A percentile compares a stretch with the other conserved stretches of the same genome.
phyloP scores from a whole-genome alignment of 2,888 invertebrate species.

The Nephrocerus scutellatus region DNA sequence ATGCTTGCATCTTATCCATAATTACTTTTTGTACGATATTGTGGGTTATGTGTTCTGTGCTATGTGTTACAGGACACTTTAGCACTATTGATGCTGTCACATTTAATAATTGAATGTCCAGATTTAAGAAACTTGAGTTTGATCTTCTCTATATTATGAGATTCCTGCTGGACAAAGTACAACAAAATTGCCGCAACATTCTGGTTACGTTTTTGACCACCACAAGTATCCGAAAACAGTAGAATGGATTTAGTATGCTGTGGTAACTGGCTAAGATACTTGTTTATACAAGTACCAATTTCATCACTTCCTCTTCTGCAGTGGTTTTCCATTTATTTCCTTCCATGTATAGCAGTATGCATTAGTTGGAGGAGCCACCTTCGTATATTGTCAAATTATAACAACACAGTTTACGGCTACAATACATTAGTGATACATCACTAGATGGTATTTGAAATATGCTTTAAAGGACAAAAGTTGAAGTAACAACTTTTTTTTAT shows the following conservation, averaged over 20 bases:
- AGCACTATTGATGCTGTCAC: too few species aligned
- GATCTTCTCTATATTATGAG: not conserved
- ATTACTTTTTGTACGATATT: too few species aligned
- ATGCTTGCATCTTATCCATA: too few species aligned
- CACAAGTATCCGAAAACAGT: constrained; percentile 10
- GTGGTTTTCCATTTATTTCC: constrained; percentile 5
- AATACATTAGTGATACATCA: too few species aligned
- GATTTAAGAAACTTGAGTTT: constrained; percentile 2
- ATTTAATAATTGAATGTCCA: not conserved
- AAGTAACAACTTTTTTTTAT: too few species aligned
- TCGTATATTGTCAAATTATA: too few species aligned
- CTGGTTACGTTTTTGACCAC: constrained; percentile 6
- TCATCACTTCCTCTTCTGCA: constrained; percentile 7
- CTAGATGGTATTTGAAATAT: too few species aligned
- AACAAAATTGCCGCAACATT: constrained; percentile 6
- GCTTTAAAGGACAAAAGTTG: too few species aligned
- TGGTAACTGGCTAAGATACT: constrained; percentile 5
- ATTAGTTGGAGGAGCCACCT: constrained; percentile 5
- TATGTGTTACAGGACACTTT: too few species aligned
- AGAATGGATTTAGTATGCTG: constrained; percentile 4
- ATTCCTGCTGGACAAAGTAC: constrained; percentile 3
- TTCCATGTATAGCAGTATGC: constrained; percentile 7
- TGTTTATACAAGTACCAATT: constrained; percentile 6
- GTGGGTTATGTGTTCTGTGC: too few species aligned
- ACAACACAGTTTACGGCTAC: too few species aligned